These are phyloP conservation scores for Semnornis frantzii DNA, from an alignment of 2,113 vertebrate genomes.

Conservation along the genomic window DNA sequence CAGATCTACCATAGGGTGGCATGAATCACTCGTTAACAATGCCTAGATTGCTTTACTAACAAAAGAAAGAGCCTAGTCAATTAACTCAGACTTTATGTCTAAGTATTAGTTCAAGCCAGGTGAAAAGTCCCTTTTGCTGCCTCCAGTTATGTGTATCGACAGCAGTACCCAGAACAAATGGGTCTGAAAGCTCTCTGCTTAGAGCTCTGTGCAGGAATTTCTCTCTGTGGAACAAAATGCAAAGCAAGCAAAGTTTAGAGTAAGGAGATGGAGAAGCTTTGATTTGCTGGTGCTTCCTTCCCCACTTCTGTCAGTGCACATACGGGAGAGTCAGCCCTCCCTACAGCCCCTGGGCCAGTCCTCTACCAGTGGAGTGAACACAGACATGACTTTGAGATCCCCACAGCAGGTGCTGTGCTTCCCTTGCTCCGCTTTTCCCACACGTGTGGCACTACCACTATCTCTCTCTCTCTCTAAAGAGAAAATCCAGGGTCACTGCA, in stretches of 20 bases:
- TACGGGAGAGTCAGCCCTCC: neutral
- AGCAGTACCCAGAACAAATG: fast-evolving
- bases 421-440: neutral
- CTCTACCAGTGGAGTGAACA: fast-evolving
- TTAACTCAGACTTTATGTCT: neutral
- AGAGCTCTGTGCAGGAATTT: neutral
- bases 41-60: neutral
- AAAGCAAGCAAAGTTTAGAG: neutral
- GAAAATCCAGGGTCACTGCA: neutral
- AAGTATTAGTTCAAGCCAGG: neutral
- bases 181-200: neutral
- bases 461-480: neutral
- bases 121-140: neutral
- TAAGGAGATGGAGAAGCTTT: neutral
- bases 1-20: neutral
- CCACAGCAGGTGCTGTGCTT: neutral
- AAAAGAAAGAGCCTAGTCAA: neutral
- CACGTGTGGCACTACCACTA: fast-evolving
- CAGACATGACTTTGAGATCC: neutral
- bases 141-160: neutral
- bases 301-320: neutral
- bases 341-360: neutral
- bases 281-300: neutral
- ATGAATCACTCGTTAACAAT: neutral
- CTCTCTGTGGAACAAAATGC: neutral